These are phyloP conservation scores for Globicephala melas DNA, from an alignment of 2,113 vertebrate genomes.

Conservation along the genomic window DNA sequence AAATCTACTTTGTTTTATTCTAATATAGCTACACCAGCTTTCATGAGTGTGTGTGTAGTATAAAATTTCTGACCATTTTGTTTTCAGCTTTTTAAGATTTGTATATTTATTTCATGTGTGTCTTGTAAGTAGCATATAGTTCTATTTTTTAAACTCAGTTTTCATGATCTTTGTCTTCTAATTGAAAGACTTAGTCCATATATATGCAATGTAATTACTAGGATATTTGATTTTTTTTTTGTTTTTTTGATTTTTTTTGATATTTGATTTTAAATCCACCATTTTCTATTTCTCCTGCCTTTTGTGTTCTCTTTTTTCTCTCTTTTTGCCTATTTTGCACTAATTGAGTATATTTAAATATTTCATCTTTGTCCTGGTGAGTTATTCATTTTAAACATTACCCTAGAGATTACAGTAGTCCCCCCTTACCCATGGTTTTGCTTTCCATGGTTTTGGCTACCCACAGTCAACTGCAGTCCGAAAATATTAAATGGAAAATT, in stretches of 20 bases:
- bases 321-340: background rate
- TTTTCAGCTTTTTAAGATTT: slow-evolving; percentile 9
- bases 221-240: background rate
- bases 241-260: background rate
- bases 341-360: background rate
- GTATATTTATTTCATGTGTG: background rate
- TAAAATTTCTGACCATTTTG: background rate
- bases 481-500: too few relatives aligned
- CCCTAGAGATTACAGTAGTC: background rate
- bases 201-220: background rate
- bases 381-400: background rate
- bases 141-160: background rate
- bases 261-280: background rate
- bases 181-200: background rate
- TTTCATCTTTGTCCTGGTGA: background rate
- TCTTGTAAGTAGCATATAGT: background rate
- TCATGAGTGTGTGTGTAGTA: background rate
- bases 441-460: too few relatives aligned
- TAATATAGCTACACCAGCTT: background rate
- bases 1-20: background rate
- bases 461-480: too few relatives aligned
- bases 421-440: too few relatives aligned
- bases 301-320: background rate
- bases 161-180: slow-evolving; percentile 11
- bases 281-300: background rate